Evolutionary conservation across 2,888 invertebrate genomes (phyloP).

Genomic region (Chymomyza caudatula): DNA sequence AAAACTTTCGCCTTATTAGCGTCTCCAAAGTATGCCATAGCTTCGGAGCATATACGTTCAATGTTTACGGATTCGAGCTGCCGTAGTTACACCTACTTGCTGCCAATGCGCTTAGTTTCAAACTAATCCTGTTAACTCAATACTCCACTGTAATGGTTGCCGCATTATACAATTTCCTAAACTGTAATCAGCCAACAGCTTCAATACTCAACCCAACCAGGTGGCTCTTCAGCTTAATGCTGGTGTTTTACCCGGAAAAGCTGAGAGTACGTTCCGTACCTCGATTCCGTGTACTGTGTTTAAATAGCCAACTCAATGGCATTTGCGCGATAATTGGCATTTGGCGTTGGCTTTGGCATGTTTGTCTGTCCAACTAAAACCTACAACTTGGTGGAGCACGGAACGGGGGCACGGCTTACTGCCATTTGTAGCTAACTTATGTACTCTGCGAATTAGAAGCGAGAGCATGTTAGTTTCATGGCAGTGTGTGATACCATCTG

Average conservation of each 20-base stretch:
- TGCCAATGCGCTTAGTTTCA: slow-evolving; percentile 2
- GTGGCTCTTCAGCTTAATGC: neutral
- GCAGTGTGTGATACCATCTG: no score
- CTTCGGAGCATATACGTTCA: neutral
- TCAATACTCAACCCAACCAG: neutral
- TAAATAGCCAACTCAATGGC: slow-evolving; percentile 49
- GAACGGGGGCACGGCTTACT: slow-evolving; percentile 17
- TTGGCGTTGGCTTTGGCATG: slow-evolving; percentile 33
- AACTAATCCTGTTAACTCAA: slow-evolving; percentile 48
- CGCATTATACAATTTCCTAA: slow-evolving; percentile 44
- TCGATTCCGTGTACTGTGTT: slow-evolving; percentile 5
- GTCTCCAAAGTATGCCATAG: neutral
- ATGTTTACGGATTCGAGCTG: neutral
- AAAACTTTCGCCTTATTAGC: neutral
- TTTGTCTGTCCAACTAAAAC: slow-evolving; percentile 27
- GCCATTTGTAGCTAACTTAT: slow-evolving; percentile 14
- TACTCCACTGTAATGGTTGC: slow-evolving; percentile 37
- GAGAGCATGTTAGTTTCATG: neutral
- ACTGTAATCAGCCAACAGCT: neutral
- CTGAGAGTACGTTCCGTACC: neutral
- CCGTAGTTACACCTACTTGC: neutral
- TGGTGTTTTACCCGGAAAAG: neutral
- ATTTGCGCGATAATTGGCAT: slow-evolving; percentile 62
- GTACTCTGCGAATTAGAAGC: neutral
- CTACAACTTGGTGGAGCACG: slow-evolving; percentile 10